Conservation (phyloP, 2,113 vertebrate genomes). For the Cottus gobio region DNA sequence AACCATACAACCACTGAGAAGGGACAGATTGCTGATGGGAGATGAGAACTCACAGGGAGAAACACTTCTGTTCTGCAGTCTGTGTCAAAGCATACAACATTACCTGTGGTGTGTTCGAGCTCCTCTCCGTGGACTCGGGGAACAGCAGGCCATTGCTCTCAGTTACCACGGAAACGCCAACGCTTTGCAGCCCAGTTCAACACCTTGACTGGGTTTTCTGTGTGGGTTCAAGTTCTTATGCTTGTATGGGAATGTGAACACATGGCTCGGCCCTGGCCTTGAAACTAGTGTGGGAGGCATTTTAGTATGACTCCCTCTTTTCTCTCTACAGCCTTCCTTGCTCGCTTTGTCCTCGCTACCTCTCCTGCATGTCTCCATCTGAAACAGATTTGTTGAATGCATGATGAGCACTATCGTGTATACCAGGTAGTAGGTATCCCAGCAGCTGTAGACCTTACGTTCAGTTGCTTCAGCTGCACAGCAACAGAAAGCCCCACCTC, state of each 20-base stretch:
- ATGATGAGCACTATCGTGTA: not conserved
- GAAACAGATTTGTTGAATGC: conserved; percentile 23
- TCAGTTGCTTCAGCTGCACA: conserved; percentile 37
- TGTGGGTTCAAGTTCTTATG: conserved; percentile 27
- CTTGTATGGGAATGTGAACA: conserved; percentile 4
- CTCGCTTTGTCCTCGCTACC: not conserved
- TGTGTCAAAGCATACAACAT: conserved; percentile 23
- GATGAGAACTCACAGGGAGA: not conserved
- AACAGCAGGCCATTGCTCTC: conserved; percentile 29
- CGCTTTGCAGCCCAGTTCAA: conserved; percentile 2
- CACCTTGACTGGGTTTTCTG: conserved; percentile 27
- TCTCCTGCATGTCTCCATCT: conserved; percentile 11
- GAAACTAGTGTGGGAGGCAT: conserved; percentile 24
- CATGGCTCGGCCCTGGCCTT: conserved; percentile 27
- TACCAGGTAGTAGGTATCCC: conserved; percentile 15
- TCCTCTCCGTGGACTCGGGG: conserved; percentile 1
- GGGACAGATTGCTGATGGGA: not conserved
- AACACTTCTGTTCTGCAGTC: not conserved
- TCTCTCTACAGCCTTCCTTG: not conserved
- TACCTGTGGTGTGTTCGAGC: conserved; percentile 24
- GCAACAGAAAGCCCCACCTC: conserved; percentile 36
- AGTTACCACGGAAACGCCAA: conserved; percentile 36
- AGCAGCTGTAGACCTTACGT: conserved; percentile 11
- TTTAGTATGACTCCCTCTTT: conserved; percentile 3
- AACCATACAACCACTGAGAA: conserved; percentile 11